Conservation (phyloP, 2,888 invertebrate genomes). For the Agrilus mali region DNA sequence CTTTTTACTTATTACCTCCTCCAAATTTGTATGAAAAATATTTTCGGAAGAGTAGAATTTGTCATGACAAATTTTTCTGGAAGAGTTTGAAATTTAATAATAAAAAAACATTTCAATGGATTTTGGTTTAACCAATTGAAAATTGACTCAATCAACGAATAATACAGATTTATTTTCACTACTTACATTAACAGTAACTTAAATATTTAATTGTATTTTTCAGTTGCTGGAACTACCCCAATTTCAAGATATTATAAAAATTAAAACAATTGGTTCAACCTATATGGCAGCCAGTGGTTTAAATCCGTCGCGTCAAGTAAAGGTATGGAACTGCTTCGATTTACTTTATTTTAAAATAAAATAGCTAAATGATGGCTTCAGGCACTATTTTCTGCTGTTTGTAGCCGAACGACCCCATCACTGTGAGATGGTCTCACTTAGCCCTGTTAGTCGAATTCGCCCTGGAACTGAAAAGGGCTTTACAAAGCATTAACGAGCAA, state of each 20-base stretch:
- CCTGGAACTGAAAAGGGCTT: conserved; percentile 76
- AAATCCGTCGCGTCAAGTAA: conserved; percentile 54
- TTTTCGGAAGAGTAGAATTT: too few species aligned
- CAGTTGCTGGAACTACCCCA: conserved; percentile 73
- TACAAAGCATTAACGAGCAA: conserved; percentile 86
- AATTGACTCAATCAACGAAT: too few species aligned
- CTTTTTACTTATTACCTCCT: too few species aligned
- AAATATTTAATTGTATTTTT: conserved; percentile 2
- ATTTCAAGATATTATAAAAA: conserved; percentile 86
- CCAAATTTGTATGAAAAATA: too few species aligned
- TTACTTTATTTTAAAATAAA: background rate
- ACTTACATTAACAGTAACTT: too few species aligned
- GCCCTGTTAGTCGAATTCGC: conserved; percentile 82
- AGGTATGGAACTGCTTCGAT: conserved; percentile 28
- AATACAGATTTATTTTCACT: too few species aligned
- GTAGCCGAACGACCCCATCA: conserved; percentile 58
- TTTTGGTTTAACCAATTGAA: too few species aligned
- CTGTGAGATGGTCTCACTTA: conserved; percentile 72
- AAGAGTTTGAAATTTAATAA: too few species aligned
- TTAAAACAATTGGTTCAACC: conserved; percentile 88
- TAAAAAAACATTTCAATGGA: too few species aligned
- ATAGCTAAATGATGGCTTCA: background rate
- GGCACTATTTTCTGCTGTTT: conserved; percentile 7
- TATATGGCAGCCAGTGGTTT: conserved; percentile 94
- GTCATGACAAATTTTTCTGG: too few species aligned